These are phyloP conservation scores for Hippoglossus stenolepis DNA, from an alignment of 2,113 vertebrate species.

Conservation along the genomic window DNA sequence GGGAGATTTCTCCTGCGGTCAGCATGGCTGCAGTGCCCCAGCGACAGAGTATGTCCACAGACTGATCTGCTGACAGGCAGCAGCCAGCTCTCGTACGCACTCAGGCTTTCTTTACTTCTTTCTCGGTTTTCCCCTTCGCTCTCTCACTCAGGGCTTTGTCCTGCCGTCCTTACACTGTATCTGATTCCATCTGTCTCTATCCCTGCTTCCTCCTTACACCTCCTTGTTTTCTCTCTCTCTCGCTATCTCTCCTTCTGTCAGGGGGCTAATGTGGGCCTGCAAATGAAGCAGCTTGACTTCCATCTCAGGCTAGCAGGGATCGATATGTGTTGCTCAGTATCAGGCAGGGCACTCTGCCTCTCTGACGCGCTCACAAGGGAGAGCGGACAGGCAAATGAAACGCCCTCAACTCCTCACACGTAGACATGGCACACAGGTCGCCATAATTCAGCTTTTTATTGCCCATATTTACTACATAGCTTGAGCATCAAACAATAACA, in stretches of 20 bases:
- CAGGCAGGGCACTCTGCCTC: constrained; percentile 66
- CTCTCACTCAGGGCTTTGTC: constrained; percentile 47
- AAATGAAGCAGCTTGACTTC: constrained; percentile 81
- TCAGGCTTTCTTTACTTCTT: constrained; percentile 35
- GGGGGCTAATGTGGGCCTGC: constrained; percentile 72
- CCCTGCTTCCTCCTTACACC: constrained; percentile 43
- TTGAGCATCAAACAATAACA: constrained; percentile 69
- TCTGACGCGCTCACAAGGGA: constrained; percentile 45
- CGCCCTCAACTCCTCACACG: constrained; percentile 51
- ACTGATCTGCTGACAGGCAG: constrained; percentile 54
- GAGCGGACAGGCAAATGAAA: constrained; percentile 62
- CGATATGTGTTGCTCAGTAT: constrained; percentile 79
- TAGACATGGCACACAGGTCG: constrained; percentile 45
- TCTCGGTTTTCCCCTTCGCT: neutral
- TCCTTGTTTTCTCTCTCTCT: constrained; percentile 26
- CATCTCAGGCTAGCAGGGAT: constrained; percentile 76
- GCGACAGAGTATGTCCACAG: constrained; percentile 33
- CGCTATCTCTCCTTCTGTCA: constrained; percentile 54
- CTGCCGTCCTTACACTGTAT: constrained; percentile 56
- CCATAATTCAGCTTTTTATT: constrained; percentile 71
- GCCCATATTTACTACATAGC: constrained; percentile 67
- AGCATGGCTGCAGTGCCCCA: constrained; percentile 65
- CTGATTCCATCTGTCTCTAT: constrained; percentile 60
- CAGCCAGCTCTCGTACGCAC: constrained; percentile 33
- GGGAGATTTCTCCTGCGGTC: constrained; percentile 76